Conservation (phyloP, 2,888 invertebrate genomes). For the Lucinisca nassula region DNA sequence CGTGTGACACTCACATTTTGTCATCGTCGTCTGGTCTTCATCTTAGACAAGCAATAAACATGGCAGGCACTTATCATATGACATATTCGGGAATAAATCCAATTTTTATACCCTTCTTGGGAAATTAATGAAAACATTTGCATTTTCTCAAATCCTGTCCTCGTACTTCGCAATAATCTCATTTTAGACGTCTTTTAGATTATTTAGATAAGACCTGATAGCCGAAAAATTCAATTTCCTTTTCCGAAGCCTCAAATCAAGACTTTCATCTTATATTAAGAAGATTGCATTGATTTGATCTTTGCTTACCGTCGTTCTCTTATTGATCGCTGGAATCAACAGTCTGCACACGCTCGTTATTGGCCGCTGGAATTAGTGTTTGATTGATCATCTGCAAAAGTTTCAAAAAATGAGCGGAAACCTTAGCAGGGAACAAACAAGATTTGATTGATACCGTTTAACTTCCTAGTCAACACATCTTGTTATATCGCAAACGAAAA, state of each 20-base stretch:
- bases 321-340: conserved; percentile 15
- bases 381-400: background rate
- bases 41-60: background rate
- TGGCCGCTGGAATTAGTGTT: background rate
- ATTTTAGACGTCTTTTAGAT: conserved; percentile 1
- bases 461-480: too few relatives aligned
- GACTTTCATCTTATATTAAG: conserved; percentile 5
- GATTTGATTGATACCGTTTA: too few relatives aligned
- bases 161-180: background rate
- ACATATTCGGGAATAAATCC: background rate
- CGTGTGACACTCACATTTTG: background rate
- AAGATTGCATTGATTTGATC: conserved; percentile 1
- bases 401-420: background rate
- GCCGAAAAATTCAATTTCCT: conserved; percentile 12
- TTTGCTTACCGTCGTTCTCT: background rate
- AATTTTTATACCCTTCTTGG: background rate
- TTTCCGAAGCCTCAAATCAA: background rate
- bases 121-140: conserved; percentile 1
- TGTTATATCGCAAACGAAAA: too few relatives aligned
- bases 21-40: background rate
- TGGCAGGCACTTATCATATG: background rate
- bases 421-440: too few relatives aligned
- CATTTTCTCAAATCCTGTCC: background rate
- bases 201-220: background rate
- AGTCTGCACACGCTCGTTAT: conserved; percentile 8